Evolutionary conservation across 2,113 vertebrate genomes (phyloP).

Genomic region (Aplodontia rufa): DNA sequence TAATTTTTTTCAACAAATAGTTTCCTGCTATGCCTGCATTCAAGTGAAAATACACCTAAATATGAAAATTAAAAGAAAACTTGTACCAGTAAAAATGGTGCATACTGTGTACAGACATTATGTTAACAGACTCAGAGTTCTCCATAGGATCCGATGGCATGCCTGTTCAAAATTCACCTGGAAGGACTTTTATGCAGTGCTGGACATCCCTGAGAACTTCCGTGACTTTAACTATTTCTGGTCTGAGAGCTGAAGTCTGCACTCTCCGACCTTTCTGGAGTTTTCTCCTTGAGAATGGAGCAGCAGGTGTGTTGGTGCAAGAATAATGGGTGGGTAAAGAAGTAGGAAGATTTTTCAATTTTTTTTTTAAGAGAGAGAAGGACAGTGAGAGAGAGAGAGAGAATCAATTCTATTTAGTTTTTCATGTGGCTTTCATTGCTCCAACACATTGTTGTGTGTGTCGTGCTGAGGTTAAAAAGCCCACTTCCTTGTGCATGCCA

Average conservation of each 20-base stretch:
- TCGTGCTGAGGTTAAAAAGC: too few relatives aligned
- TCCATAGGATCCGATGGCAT: not conserved
- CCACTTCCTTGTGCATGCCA: too few relatives aligned
- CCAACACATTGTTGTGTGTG: too few relatives aligned
- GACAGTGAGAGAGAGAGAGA: too few relatives aligned
- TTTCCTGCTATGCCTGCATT: not conserved
- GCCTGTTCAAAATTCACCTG: not conserved
- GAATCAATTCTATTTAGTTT: too few relatives aligned
- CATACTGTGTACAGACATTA: not conserved
- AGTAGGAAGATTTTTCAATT: too few relatives aligned
- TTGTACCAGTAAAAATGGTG: not conserved
- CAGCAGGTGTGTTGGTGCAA: not conserved
- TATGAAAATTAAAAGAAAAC: slow-evolving; percentile 17
- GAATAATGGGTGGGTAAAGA: not conserved
- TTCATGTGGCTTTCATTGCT: too few relatives aligned
- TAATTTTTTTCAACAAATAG: slow-evolving; percentile 28
- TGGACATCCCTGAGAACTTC: not conserved
- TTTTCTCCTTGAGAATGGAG: not conserved
- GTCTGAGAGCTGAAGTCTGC: not conserved
- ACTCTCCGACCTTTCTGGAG: not conserved
- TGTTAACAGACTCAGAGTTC: not conserved
- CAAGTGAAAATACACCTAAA: slow-evolving; percentile 7
- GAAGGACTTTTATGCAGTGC: too few relatives aligned
- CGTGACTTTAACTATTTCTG: not conserved
- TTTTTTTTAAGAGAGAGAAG: too few relatives aligned